Evolutionary conservation across 2,888 invertebrate genomes (phyloP).

Genomic region (Hoplodrina blanda): DNA sequence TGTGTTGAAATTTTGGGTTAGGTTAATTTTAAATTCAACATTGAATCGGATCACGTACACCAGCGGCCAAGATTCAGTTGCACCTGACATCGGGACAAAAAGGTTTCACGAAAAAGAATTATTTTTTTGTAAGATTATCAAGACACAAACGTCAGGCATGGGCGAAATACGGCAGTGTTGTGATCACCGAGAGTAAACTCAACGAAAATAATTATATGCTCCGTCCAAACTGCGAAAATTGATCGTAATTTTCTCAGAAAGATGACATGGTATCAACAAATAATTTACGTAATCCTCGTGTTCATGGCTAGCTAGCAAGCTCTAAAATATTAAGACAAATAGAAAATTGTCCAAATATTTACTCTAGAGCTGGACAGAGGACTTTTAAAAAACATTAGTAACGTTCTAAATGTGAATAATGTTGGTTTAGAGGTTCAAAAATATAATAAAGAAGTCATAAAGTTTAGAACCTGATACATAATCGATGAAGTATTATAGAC

Average conservation of each 20-base stretch:
- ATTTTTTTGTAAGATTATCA: conserved; percentile 35
- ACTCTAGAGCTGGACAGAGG: conserved; percentile 6
- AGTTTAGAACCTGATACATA: conserved; percentile 35
- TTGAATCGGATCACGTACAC: conserved; percentile 70
- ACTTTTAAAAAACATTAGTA: conserved; percentile 24
- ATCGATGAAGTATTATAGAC: conserved; percentile 33
- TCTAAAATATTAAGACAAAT: conserved; percentile 65
- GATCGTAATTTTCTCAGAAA: conserved; percentile 61
- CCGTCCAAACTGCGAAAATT: conserved; percentile 57
- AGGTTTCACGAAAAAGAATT: conserved; percentile 51
- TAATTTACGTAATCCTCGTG: conserved; percentile 62
- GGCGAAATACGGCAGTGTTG: conserved; percentile 27
- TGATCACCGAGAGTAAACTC: conserved; percentile 28
- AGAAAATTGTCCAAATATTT: conserved; percentile 57
- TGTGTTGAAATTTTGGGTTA: conserved; percentile 67
- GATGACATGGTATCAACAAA: conserved; percentile 47
- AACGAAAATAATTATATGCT: conserved; percentile 23
- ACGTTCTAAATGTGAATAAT: conserved; percentile 1
- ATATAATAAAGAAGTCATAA: conserved; percentile 27
- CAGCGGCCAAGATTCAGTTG: conserved; percentile 40
- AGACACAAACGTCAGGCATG: conserved; percentile 12
- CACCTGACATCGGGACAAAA: conserved; percentile 71
- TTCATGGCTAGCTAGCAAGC: conserved; percentile 56
- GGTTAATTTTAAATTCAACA: conserved; percentile 46
- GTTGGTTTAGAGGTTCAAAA: neutral